phyloP scores from a whole-genome alignment of 2,797 vertebrate genomes.

The Carapus acus region DNA sequence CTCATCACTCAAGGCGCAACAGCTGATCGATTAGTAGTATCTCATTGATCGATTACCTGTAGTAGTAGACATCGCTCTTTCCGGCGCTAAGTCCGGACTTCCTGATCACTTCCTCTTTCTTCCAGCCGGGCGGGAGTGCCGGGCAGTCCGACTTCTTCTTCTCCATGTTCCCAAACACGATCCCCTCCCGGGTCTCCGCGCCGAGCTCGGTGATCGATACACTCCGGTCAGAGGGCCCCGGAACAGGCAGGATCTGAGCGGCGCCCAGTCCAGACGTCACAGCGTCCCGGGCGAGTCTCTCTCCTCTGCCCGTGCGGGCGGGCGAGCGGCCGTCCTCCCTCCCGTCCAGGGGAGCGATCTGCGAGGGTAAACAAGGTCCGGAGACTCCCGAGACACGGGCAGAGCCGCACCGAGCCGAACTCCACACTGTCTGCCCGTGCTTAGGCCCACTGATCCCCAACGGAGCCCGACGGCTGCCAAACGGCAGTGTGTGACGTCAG shows the following conservation, averaged over 20 bases:
- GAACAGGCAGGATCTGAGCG: not conserved
- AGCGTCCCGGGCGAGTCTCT: constrained; percentile 29
- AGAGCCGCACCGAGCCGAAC: too few relatives aligned
- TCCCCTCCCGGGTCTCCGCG: not conserved
- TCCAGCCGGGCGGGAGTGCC: constrained; percentile 90
- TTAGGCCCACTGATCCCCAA: constrained; percentile 8
- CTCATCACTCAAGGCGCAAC: not conserved
- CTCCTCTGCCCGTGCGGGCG: constrained; percentile 24
- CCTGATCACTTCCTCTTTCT: constrained; percentile 96
- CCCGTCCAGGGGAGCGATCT: too few relatives aligned
- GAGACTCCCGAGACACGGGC: not conserved
- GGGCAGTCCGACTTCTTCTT: constrained; percentile 86
- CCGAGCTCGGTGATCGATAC: not conserved
- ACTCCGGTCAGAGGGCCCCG: not conserved
- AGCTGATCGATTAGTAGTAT: not conserved
- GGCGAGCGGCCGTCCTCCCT: constrained; percentile 4
- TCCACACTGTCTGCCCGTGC: not conserved
- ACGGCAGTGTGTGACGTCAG: constrained; percentile 57
- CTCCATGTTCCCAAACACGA: constrained; percentile 71
- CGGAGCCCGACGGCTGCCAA: constrained; percentile 34
- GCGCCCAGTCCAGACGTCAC: constrained; percentile 45
- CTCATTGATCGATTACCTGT: constrained; percentile 49
- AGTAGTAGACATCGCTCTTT: constrained; percentile 66
- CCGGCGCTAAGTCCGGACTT: constrained; percentile 91
- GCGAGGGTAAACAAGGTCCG: too few relatives aligned